Percentiles rank a stretch among this genome's conserved stretches.
These are phyloP conservation scores for Ciconia nigra DNA, from an alignment of 2,797 vertebrate species.

Conservation along the genomic window DNA sequence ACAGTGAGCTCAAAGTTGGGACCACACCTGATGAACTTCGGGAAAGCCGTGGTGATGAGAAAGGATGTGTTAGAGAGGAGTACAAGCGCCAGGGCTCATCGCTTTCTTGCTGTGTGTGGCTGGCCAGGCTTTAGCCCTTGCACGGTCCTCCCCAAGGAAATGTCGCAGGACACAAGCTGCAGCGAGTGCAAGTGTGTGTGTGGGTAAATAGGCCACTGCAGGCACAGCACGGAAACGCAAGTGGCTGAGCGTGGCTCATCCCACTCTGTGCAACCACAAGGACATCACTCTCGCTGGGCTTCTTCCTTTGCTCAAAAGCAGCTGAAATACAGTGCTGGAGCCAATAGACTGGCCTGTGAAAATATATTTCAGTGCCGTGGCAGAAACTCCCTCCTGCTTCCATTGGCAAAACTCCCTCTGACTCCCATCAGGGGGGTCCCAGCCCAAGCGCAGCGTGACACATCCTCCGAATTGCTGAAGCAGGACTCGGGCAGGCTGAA, in stretches of 20 bases:
- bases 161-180: neutral
- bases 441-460: accelerated
- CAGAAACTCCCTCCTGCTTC: neutral
- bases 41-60: neutral
- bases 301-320: neutral
- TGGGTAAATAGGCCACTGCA: neutral
- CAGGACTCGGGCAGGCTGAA: accelerated
- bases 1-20: neutral
- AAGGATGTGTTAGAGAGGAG: neutral
- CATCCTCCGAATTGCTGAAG: neutral
- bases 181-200: accelerated
- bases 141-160: neutral
- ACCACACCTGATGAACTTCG: neutral
- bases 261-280: accelerated
- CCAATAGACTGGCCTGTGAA: neutral
- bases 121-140: neutral
- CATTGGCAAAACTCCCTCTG: neutral
- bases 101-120: neutral
- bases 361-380: neutral
- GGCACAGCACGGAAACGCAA: accelerated
- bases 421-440: neutral
- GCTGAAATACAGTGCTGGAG: neutral
- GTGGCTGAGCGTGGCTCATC: accelerated
- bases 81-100: neutral
- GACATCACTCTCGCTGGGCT: accelerated